Percentiles rank a stretch among this genome's conserved stretches.
phyloP scores from a whole-genome alignment of 2,113 vertebrate species.

The Agapornis roseicollis region DNA sequence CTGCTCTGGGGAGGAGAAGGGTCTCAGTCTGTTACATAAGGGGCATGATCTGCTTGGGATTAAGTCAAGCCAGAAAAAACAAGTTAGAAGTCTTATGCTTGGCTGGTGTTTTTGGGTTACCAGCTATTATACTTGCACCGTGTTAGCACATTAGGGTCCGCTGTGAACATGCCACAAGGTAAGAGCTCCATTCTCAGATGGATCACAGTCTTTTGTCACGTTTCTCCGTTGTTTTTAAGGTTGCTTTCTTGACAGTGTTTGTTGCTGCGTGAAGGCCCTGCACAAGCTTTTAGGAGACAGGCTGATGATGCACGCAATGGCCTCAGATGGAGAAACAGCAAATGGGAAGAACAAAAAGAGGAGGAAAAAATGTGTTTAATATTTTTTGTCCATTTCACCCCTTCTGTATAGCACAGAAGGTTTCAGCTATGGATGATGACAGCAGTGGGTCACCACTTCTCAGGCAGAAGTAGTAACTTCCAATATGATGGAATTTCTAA shows the following conservation, averaged over 20 bases:
- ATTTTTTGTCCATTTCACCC: background rate
- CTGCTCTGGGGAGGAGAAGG: background rate
- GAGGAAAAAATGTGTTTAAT: background rate
- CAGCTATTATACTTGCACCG: background rate
- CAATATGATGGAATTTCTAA: accelerated
- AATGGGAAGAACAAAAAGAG: background rate
- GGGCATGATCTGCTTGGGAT: background rate
- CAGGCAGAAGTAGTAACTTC: background rate
- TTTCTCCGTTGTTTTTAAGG: background rate
- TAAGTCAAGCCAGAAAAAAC: background rate
- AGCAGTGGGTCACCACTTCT: background rate
- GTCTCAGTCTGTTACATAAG: background rate
- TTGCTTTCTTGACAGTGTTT: background rate
- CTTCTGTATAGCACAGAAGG: background rate
- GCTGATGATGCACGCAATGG: background rate
- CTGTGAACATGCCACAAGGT: background rate
- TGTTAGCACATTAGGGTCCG: background rate
- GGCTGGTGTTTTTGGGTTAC: background rate
- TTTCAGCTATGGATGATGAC: background rate
- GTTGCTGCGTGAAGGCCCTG: background rate
- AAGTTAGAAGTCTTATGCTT: background rate
- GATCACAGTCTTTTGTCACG: background rate
- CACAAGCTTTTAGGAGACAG: background rate
- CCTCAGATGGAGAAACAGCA: background rate
- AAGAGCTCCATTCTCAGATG: background rate